Evolutionary conservation across 1,140 invertebrate genomes (phyloP).

Genomic region (Drosophila orosa): DNA sequence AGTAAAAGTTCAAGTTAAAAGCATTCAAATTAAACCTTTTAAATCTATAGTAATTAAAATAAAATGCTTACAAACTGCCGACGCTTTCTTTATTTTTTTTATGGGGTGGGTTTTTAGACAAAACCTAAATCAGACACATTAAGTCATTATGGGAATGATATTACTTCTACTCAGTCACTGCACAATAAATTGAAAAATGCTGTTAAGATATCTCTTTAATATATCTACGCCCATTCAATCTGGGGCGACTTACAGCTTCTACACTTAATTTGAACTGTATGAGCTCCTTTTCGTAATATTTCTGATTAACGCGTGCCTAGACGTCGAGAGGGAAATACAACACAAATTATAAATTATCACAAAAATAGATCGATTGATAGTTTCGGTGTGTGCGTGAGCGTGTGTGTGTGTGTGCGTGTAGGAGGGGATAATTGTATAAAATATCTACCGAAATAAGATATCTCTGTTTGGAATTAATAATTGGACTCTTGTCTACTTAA

Average conservation of each 20-base stretch:
- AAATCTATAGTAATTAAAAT: constrained; percentile 31
- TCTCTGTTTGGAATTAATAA: constrained; percentile 40
- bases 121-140: constrained; percentile 73
- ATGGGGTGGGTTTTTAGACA: constrained; percentile 61
- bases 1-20: constrained; percentile 24
- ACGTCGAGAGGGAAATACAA: constrained; percentile 75
- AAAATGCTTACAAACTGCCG: constrained; percentile 64
- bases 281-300: constrained; percentile 82
- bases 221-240: constrained; percentile 32
- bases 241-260: constrained; percentile 80
- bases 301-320: constrained; percentile 84
- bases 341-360: constrained; percentile 57
- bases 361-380: constrained; percentile 46
- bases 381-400: constrained; percentile 24
- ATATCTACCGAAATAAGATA: constrained; percentile 75
- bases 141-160: constrained; percentile 53
- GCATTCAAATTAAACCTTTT: constrained; percentile 29
- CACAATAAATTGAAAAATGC: constrained; percentile 63
- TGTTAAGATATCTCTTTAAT: constrained; percentile 54
- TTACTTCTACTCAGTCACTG: constrained; percentile 73
- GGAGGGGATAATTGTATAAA: constrained; percentile 62
- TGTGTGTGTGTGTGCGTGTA: constrained; percentile 33
- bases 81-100: constrained; percentile 30
- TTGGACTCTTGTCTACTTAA: constrained; percentile 30
- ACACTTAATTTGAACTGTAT: constrained; percentile 82